phyloP scores from a whole-genome alignment of 2,888 invertebrate species.

The Gnatocerus cornutus region DNA sequence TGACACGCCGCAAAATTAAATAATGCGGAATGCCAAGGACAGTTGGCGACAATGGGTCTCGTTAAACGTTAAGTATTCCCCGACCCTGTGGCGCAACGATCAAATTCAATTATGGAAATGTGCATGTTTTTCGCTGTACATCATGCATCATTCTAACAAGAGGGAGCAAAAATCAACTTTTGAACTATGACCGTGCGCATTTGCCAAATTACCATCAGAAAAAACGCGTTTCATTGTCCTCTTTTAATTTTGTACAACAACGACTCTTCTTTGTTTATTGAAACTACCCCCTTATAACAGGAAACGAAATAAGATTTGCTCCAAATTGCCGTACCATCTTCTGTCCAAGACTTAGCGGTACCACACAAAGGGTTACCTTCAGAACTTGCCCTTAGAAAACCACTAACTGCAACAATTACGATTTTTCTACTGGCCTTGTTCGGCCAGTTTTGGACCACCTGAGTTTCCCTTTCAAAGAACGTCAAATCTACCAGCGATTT shows the following conservation, averaged over 20 bases:
- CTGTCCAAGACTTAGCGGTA: constrained; percentile 15
- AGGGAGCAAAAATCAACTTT: constrained; percentile 20
- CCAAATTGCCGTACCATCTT: background rate
- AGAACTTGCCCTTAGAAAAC: constrained; percentile 21
- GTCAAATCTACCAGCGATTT: constrained; percentile 26
- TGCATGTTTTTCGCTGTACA: constrained; percentile 25
- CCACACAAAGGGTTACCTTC: constrained; percentile 25
- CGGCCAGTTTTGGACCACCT: constrained; percentile 38
- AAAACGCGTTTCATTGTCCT: too few relatives aligned
- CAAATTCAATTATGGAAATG: constrained; percentile 46
- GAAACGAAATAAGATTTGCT: too few relatives aligned
- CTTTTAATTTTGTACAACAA: too few relatives aligned
- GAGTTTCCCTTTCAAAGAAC: constrained; percentile 44
- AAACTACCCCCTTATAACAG: too few relatives aligned
- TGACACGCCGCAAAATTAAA: constrained; percentile 63
- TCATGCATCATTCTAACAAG: constrained; percentile 21
- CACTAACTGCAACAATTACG: constrained; percentile 18
- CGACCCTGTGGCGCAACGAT: constrained; percentile 12
- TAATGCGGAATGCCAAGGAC: constrained; percentile 59
- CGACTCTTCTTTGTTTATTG: too few relatives aligned
- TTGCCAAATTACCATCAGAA: too few relatives aligned
- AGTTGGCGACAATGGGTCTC: constrained; percentile 60
- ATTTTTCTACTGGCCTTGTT: constrained; percentile 35
- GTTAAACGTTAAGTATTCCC: constrained; percentile 53
- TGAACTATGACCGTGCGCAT: background rate